Evolutionary conservation across 2,113 vertebrate genomes (phyloP), one percentile per base, ranked within the genome.

Genomic region (Onychostruthus taczanowskii): DNA sequence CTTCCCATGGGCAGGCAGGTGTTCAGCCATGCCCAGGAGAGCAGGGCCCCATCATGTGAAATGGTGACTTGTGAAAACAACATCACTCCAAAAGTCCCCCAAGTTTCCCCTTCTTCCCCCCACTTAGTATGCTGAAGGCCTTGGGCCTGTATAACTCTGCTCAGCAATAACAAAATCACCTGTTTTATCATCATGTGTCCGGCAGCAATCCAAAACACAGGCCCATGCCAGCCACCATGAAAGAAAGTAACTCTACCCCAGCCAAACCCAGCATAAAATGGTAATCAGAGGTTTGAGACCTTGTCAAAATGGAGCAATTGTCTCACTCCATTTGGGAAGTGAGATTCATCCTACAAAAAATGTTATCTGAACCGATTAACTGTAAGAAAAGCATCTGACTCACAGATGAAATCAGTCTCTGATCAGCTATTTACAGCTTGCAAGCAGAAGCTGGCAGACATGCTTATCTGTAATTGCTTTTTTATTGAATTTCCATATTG

Each of bases 391-490:
- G 26, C 27, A 55, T 77, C 14, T 90, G 63, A 70, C 21, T 90
- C 55, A 84, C 30, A 49, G 53, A 56, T 63, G 19, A 90, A 96
- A 59, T 62, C 62, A 74, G 37, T 58, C 30, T 92, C 63, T 80
- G 83, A 74, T 84, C 46, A 74, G 43, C 39, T 94, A 70, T 86
- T 90, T 95, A 81, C 79, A 63, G 24, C 37, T 78, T 86, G 47
- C 43, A 70, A 73, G 55, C 50, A 75, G 79, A 88, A 92, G 39
- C 10, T 4, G 55, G 59, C 43, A 92, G 88, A 92, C 43, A 46
- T 70, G n/a, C 50, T 93, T 88, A 89, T 74, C 64, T 74, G 44
- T 90, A 88, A 90, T 90, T 47, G 30, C 47, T 67, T 86, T 95
- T 83, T 64, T 68, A 82, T 31, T 86, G 72, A 49, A 75, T 92